Conservation (phyloP, 2,888 invertebrate species). For the Rotaria magnacalcarata region DNA sequence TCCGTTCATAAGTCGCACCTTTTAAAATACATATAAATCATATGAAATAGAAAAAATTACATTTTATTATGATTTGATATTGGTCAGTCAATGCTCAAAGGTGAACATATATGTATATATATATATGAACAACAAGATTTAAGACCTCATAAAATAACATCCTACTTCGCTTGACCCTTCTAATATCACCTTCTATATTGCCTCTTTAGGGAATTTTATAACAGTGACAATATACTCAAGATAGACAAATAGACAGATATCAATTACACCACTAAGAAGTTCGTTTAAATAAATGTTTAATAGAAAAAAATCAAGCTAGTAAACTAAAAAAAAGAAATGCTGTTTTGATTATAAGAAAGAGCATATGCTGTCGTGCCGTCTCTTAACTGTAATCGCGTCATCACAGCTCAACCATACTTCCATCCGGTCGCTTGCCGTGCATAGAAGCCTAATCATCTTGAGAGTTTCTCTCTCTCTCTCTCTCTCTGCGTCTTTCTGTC, state of each 20-base stretch:
- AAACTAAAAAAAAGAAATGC: background rate
- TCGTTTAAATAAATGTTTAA: background rate
- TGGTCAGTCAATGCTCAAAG: background rate
- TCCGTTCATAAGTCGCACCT: background rate
- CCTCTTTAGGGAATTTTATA: background rate
- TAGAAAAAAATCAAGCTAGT: background rate
- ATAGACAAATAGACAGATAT: background rate
- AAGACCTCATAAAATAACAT: background rate
- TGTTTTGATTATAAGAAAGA: background rate
- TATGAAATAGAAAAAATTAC: background rate
- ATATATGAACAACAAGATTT: background rate
- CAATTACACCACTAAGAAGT: background rate
- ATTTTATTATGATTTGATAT: background rate
- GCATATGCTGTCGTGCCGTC: background rate
- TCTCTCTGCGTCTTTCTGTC: background rate
- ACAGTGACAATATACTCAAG: background rate
- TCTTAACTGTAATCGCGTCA: background rate
- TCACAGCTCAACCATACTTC: background rate
- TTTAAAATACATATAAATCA: background rate
- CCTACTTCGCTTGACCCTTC: background rate
- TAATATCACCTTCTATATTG: background rate
- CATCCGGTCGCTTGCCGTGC: conserved; percentile 1
- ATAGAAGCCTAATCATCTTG: background rate
- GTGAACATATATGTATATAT: background rate
- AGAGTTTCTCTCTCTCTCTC: background rate